Percentiles rank a stretch among this genome's conserved stretches.
Conservation (phyloP, 1,140 invertebrate genomes). For the Caenorhabditis inopinata region DNA sequence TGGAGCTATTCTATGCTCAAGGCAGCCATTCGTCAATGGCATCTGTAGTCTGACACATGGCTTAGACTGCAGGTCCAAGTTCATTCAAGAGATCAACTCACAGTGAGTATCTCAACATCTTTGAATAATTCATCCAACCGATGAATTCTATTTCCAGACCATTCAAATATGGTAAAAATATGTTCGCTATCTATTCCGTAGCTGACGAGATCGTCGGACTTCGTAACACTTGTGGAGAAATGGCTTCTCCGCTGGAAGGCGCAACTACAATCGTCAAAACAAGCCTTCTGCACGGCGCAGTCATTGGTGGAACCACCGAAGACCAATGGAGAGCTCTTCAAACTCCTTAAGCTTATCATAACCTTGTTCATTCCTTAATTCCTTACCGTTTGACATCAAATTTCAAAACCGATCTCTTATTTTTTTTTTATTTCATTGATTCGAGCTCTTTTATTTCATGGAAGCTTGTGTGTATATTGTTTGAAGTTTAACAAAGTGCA, state of each 20-base stretch:
- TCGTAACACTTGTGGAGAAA: conserved; percentile 35
- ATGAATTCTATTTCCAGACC: background rate
- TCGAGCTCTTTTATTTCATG: conserved; percentile 4
- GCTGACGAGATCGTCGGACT: conserved; percentile 43
- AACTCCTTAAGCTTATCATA: background rate
- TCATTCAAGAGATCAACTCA: conserved; percentile 49
- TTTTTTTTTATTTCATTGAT: background rate
- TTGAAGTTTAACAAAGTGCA: background rate
- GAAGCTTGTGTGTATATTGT: background rate
- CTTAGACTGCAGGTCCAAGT: conserved; percentile 47
- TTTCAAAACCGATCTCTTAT: background rate
- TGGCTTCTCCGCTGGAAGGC: conserved; percentile 45
- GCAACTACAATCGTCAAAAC: conserved; percentile 53
- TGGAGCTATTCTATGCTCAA: conserved; percentile 45
- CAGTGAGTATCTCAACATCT: background rate
- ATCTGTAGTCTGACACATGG: conserved; percentile 31
- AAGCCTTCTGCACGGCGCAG: background rate
- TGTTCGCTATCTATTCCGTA: conserved; percentile 50
- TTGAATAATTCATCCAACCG: no score
- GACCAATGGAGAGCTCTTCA: conserved; percentile 12
- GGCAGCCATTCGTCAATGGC: conserved; percentile 49
- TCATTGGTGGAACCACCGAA: conserved; percentile 4
- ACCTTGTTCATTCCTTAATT: background rate
- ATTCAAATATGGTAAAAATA: conserved; percentile 37
- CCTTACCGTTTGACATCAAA: no score